Conservation (phyloP, 2,888 invertebrate genomes). For the Perizoma flavofasciatum region DNA sequence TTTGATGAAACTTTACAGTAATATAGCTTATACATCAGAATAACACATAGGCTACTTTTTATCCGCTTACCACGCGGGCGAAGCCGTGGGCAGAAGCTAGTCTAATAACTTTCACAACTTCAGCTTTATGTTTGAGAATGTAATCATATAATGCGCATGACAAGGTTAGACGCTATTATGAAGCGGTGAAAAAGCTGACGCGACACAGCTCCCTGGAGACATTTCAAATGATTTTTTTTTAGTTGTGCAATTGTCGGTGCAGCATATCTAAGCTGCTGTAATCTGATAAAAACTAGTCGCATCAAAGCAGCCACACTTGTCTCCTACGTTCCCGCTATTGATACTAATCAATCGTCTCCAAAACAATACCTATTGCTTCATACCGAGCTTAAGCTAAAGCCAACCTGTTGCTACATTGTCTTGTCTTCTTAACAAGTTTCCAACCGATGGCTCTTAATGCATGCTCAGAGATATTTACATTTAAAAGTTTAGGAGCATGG, state of each 20-base stretch:
- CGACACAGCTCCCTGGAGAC: conserved; percentile 46
- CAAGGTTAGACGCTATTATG: conserved; percentile 19
- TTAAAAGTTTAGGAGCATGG: conserved; percentile 6
- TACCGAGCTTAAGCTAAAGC: conserved; percentile 43
- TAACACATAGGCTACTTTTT: no score
- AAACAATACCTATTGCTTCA: conserved; percentile 63
- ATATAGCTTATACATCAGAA: no score
- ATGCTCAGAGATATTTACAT: conserved; percentile 12
- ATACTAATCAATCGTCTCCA: conserved; percentile 55
- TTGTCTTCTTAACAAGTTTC: conserved; percentile 41
- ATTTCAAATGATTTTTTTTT: conserved; percentile 49
- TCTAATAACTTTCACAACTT: conserved; percentile 25
- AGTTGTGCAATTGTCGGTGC: conserved; percentile 62
- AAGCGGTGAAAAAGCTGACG: conserved; percentile 44
- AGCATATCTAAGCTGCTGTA: conserved; percentile 58
- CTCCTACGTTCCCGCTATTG: conserved; percentile 44
- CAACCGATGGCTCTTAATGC: conserved; percentile 25
- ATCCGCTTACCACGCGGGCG: no score
- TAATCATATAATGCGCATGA: conserved; percentile 35
- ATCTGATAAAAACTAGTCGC: conserved; percentile 47
- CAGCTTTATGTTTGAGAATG: conserved; percentile 16
- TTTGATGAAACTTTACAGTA: no score
- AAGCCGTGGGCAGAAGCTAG: no score
- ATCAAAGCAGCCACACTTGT: conserved; percentile 42
- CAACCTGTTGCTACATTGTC: conserved; percentile 45